These are phyloP conservation scores for Emesis furor DNA, from an alignment of 2,888 invertebrate genomes.

Conservation along the genomic window DNA sequence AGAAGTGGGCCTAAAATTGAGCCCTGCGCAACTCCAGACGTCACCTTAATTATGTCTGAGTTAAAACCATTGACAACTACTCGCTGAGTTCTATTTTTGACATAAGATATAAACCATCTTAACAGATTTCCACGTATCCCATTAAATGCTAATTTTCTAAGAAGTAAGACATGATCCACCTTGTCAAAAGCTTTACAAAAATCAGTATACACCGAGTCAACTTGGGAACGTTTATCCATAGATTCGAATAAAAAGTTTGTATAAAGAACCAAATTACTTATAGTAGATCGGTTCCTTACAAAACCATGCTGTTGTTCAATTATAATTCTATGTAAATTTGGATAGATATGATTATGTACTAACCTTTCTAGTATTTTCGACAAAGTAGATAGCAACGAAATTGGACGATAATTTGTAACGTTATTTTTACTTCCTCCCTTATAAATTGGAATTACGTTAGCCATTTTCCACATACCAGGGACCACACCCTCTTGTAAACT, in stretches of 20 bases:
- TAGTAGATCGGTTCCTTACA: conserved; percentile 10
- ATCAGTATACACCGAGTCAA: background rate
- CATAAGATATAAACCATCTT: background rate
- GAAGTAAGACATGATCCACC: background rate
- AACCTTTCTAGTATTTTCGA: conserved; percentile 22
- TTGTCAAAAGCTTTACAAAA: background rate
- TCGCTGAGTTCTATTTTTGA: background rate
- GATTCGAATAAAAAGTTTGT: conserved; percentile 18
- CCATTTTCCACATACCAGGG: background rate
- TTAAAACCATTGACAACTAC: background rate
- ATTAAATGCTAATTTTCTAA: background rate
- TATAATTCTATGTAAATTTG: background rate
- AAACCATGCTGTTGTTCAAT: conserved; percentile 28
- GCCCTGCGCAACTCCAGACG: background rate
- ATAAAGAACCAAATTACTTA: conserved; percentile 12
- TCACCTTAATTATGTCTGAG: background rate
- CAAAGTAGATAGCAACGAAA: background rate
- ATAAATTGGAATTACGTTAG: background rate
- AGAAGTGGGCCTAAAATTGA: background rate
- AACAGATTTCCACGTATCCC: background rate
- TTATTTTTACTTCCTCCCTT: background rate
- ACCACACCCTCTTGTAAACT: background rate
- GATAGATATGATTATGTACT: conserved; percentile 8
- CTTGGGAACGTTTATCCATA: background rate
- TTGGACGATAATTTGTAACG: background rate